These are phyloP conservation scores for Epinephelus cyanopodus DNA, from an alignment of 2,113 vertebrate genomes.

Conservation along the genomic window DNA sequence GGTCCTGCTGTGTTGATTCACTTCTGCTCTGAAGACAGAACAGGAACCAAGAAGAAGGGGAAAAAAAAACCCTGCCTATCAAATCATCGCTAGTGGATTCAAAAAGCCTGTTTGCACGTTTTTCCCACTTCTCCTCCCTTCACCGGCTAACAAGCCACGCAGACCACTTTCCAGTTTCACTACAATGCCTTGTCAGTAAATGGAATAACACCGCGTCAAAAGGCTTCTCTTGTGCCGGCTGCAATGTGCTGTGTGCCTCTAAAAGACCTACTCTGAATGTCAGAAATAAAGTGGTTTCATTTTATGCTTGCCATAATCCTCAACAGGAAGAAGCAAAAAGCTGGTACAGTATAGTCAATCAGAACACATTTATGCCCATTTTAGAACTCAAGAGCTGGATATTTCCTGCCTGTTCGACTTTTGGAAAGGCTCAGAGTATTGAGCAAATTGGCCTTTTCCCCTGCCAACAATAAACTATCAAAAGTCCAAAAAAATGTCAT, in stretches of 20 bases:
- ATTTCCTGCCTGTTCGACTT: conserved; percentile 59
- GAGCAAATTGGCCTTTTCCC: conserved; percentile 46
- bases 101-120: conserved; percentile 44
- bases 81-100: conserved; percentile 34
- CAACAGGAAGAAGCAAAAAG: conserved; percentile 61
- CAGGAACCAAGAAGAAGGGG: conserved; percentile 16
- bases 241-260: conserved; percentile 31
- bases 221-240: conserved; percentile 23
- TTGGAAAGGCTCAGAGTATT: conserved; percentile 35
- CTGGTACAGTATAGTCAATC: conserved; percentile 58
- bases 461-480: conserved; percentile 44
- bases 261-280: conserved; percentile 48
- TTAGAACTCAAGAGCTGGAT: conserved; percentile 44
- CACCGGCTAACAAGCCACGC: conserved; percentile 38
- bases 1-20: conserved; percentile 71
- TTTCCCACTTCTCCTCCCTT: conserved; percentile 40
- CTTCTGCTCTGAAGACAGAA: conserved; percentile 56
- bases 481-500: conserved; percentile 38
- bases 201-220: conserved; percentile 51
- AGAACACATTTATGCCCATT: conserved; percentile 64
- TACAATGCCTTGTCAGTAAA: conserved; percentile 41
- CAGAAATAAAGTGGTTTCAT: conserved; percentile 63
- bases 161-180: conserved; percentile 35
- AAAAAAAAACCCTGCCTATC: not conserved
- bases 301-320: conserved; percentile 62